Evolutionary conservation across 2,888 invertebrate species (phyloP).

Genomic region (Andrena minutula): DNA sequence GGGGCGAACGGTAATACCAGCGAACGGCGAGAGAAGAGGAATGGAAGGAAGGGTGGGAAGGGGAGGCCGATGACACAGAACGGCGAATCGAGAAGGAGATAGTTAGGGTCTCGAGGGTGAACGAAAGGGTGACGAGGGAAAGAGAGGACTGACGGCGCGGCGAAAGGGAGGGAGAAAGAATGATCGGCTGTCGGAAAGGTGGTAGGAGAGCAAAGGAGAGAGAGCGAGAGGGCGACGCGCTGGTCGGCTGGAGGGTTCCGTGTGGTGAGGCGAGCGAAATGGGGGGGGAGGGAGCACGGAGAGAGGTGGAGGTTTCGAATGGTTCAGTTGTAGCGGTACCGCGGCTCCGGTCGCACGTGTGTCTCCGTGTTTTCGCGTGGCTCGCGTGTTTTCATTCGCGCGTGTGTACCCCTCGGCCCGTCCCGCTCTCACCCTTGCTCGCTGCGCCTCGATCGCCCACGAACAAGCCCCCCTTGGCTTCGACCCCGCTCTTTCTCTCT

Average conservation of each 20-base stretch:
- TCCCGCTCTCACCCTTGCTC: constrained; percentile 4
- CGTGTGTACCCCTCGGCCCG: constrained; percentile 17
- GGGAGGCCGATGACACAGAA: constrained; percentile 23
- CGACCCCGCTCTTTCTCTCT: not conserved
- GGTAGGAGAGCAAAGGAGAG: constrained; percentile 49
- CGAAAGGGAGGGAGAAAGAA: constrained; percentile 49
- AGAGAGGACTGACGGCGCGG: constrained; percentile 1
- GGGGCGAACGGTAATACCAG: constrained; percentile 23
- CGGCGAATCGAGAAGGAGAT: not conserved
- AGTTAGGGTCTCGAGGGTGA: not conserved
- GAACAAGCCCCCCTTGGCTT: not conserved
- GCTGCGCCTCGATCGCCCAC: not conserved
- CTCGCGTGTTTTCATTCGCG: constrained; percentile 47
- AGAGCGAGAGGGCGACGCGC: constrained; percentile 52
- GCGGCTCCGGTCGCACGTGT: constrained; percentile 79
- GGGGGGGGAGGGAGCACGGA: constrained; percentile 68
- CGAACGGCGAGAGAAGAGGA: not conserved
- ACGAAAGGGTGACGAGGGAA: not conserved
- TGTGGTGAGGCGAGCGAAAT: constrained; percentile 50
- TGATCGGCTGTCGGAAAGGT: constrained; percentile 36
- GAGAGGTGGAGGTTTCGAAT: constrained; percentile 78
- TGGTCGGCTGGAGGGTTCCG: constrained; percentile 59
- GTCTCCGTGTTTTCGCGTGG: constrained; percentile 59
- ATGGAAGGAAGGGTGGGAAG: not conserved
- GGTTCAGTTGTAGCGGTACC: constrained; percentile 83